Base-by-base conservation (phyloP, 2,797 vertebrate genomes). In the Diplodus puntazzo region DNA sequence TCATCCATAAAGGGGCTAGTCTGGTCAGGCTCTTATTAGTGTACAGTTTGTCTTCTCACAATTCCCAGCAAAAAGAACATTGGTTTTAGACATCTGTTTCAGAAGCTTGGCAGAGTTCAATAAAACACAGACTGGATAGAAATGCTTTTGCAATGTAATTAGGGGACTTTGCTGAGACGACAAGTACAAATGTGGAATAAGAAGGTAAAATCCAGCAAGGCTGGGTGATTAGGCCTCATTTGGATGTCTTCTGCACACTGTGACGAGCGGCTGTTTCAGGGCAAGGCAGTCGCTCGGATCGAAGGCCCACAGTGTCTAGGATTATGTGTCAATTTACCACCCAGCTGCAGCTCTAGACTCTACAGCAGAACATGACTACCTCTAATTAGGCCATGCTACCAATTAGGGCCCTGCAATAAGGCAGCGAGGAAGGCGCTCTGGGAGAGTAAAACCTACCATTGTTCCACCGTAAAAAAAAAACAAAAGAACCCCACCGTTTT, bases 321-420 rank as follows among this genome's bases (percentile, higher is more conserved):
- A 95, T 94, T 95, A 93, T 91, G 90, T 94, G 94, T 95, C 93
- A 93, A 93, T 95, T 95, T 94, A 89, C 92, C 92, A 92, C 91
- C 91, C 94, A 91, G 92, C 92, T 93, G 93, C 92, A 92, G 91
- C 73, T 86, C 89, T 71, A 82, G 77, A 87, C 84, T 93, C 88
- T 85, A 87, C 90, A 82, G 89, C 87, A 84, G 87, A 94, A 92
- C 93, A 94, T 91, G 91, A 94, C 93, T 92, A 91, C 85, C 89
- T 92, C 92, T 94, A 94, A 95, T 95, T 95, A 94, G 94, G 94
- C 91, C 92, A 82, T 88, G 91, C 90, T 92, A 91, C 92, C 94
- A 96, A 94, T 95, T 95, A 94, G 89, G 84, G 79, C 77, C 86
- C 75, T 69, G 88, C 85, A 91, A 89, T 92, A 90, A 91, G 87